phyloP scores from a whole-genome alignment of 1,140 invertebrate genomes.

The Drosophila ironensis region DNA sequence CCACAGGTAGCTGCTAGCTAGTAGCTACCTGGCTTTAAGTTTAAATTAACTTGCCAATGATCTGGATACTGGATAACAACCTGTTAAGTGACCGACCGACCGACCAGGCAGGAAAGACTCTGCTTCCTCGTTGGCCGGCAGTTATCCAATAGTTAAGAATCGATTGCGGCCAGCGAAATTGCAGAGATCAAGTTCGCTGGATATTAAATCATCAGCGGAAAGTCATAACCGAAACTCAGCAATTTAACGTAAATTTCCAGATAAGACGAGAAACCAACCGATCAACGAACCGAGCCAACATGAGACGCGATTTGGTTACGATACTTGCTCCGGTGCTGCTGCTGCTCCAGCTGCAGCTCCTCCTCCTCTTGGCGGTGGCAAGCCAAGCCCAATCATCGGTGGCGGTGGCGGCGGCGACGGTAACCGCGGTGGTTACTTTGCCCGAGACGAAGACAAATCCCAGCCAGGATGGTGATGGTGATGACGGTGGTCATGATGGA shows the following conservation, averaged over 20 bases:
- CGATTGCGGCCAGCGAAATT: slow-evolving; percentile 19
- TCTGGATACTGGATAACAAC: slow-evolving; percentile 47
- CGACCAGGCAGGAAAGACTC: too few relatives aligned
- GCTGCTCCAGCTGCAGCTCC: slow-evolving; percentile 21
- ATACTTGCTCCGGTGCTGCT: slow-evolving; percentile 54
- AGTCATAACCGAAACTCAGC: slow-evolving; percentile 46
- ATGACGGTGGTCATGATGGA: slow-evolving; percentile 67
- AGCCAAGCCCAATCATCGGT: slow-evolving; percentile 24
- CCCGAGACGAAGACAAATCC: slow-evolving; percentile 38
- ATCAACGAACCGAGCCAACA: slow-evolving; percentile 54
- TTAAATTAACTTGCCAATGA: slow-evolving; percentile 31
- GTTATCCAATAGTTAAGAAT: slow-evolving; percentile 41
- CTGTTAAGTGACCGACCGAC: slow-evolving; percentile 32
- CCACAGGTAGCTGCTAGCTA: not conserved
- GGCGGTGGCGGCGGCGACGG: slow-evolving; percentile 16
- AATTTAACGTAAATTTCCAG: slow-evolving; percentile 61
- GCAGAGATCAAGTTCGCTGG: slow-evolving; percentile 26
- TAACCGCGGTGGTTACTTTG: not conserved
- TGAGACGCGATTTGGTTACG: slow-evolving; percentile 70
- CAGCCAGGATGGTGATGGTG: slow-evolving; percentile 72
- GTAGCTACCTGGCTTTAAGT: slow-evolving; percentile 22
- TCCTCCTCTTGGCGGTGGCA: slow-evolving; percentile 52
- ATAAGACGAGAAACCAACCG: slow-evolving; percentile 49
- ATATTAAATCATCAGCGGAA: slow-evolving; percentile 55
- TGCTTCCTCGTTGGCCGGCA: slow-evolving; percentile 30